Base-by-base conservation (phyloP, 2,888 invertebrate species). In the Hemicrepidius hirtus region DNA sequence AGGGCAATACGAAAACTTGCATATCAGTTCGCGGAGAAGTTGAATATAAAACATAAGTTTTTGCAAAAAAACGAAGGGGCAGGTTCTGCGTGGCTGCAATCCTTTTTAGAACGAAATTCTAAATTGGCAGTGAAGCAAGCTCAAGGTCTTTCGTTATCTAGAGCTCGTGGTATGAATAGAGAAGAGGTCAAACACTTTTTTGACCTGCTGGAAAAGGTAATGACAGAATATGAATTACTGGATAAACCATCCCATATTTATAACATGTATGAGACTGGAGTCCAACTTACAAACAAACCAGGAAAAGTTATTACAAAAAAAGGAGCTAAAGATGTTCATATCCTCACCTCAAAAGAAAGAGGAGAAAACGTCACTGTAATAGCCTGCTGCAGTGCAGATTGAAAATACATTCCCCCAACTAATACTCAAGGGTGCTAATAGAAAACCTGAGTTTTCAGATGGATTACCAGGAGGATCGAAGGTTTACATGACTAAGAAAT, bases 401-500 rank as follows among this genome's bases (percentile, higher is more conserved):
- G 66, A 10, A 71, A 21, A 20, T 71, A 46, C 21, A n/a, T 71
- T 20, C 46, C 71, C 7, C 57, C 66, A 18, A 44, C 50, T 64
- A 53, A 59, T 40, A 50, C 49, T 18, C 67, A 75, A 67, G 24
- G 24, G 10, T 53, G 70, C 35, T n/a, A n/a, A n/a, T n/a, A n/a
- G n/a, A n/a, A n/a, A n/a, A n/a, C n/a, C n/a, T n/a, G n/a, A n/a
- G n/a, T 73, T 70, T 71, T 20, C 53, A 68, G 68, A 75, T 32
- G 72, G 67, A 20, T 37, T 71, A 40, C 74, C 72, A 32, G 41
- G 59, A 35, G 74, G 74, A 13, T 73, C 75, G 0, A 71, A 65
- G n/a, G 69, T 76, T 7, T 68, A 53, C 35, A 74, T 69, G 70
- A 74, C 68, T 32, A 49, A 66, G 18, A 68, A 73, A 24, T 69